phyloP scores from a whole-genome alignment of 2,888 invertebrate species.

The Agelastica alni region DNA sequence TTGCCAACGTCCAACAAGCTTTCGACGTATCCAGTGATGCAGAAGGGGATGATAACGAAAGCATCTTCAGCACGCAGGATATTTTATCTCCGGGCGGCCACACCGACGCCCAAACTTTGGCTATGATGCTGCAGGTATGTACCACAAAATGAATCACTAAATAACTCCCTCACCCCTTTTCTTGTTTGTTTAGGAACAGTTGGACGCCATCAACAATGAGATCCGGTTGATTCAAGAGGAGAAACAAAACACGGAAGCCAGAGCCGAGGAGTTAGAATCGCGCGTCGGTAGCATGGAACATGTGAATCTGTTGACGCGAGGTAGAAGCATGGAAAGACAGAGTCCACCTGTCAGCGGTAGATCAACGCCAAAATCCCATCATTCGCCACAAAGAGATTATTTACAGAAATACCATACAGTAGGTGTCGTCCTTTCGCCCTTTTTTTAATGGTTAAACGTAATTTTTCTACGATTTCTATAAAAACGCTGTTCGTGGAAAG shows the following conservation, averaged over 20 bases:
- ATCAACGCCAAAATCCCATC: constrained; percentile 80
- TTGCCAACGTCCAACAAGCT: constrained; percentile 90
- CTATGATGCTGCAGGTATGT: constrained; percentile 87
- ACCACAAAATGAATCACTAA: not conserved
- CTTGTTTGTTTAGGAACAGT: constrained; percentile 68
- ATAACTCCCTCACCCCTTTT: too few species aligned
- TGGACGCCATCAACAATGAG: constrained; percentile 99
- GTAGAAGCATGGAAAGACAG: constrained; percentile 70
- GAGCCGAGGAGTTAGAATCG: constrained; percentile 97
- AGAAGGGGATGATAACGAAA: constrained; percentile 77
- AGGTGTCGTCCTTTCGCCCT: too few species aligned
- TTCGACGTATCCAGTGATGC: constrained; percentile 89
- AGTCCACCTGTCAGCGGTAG: constrained; percentile 89
- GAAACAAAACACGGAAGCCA: constrained; percentile 87
- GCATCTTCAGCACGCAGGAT: constrained; percentile 73
- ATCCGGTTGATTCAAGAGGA: constrained; percentile 72
- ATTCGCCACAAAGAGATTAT: constrained; percentile 81
- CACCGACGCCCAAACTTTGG: constrained; percentile 92
- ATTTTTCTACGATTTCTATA: too few species aligned
- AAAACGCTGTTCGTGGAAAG: too few species aligned
- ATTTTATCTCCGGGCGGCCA: constrained; percentile 72
- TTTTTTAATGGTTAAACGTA: too few species aligned
- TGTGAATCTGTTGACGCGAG: constrained; percentile 81
- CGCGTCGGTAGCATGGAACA: constrained; percentile 95
- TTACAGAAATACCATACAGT: constrained; percentile 97